phyloP scores from a whole-genome alignment of 2,888 invertebrate species.

The Volucella zonaria region DNA sequence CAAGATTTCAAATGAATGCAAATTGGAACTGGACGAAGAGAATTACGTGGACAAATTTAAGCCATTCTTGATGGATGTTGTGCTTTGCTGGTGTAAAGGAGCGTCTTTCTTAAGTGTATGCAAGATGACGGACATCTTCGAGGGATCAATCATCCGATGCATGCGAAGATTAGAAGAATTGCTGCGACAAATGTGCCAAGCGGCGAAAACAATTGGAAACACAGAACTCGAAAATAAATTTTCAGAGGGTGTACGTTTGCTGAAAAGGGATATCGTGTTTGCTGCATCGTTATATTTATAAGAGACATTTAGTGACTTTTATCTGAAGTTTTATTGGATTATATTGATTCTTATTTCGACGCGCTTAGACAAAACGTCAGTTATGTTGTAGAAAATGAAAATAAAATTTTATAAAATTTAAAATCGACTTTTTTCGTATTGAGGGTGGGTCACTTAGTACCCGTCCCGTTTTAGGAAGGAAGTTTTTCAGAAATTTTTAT shows the following conservation, averaged over 20 bases:
- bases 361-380: no score
- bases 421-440: no score
- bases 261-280: slow-evolving; percentile 99
- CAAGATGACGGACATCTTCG: slow-evolving; percentile 98
- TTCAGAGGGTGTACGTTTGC: slow-evolving; percentile 93
- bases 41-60: slow-evolving; percentile 95
- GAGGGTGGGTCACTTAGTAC: no score
- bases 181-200: slow-evolving; percentile 96
- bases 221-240: slow-evolving; percentile 98
- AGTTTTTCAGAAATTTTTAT: no score
- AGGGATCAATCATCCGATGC: slow-evolving; percentile 91
- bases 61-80: slow-evolving; percentile 98
- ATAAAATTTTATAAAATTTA: no score
- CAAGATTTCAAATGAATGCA: slow-evolving; percentile 91
- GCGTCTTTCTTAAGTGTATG: slow-evolving; percentile 95
- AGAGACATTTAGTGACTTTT: slow-evolving; percentile 69
- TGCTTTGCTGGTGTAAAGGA: slow-evolving; percentile 97
- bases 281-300: slow-evolving; percentile 98
- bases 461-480: no score
- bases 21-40: slow-evolving; percentile 94
- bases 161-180: slow-evolving; percentile 98
- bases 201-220: slow-evolving; percentile 98
- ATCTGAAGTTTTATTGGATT: no score
- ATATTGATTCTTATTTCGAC: no score
- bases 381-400: no score